Base-by-base conservation (phyloP, 2,113 vertebrate genomes). In the Stigmatopora nigra region DNA sequence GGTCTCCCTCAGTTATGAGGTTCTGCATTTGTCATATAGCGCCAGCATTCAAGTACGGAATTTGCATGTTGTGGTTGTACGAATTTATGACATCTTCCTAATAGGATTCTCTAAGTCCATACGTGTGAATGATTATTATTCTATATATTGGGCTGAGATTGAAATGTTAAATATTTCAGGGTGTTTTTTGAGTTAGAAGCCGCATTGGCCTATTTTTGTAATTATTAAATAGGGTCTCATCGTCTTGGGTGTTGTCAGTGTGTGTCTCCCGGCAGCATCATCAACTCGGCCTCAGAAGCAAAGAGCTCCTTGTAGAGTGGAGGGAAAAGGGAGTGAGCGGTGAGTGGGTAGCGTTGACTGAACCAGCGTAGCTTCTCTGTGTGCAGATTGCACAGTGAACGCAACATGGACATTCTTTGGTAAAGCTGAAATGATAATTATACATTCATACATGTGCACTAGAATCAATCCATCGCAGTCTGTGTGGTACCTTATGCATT, bases 281-380 rank as follows among this genome's bases (percentile, higher is more conserved):
- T 70, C 48, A 72, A 64, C 65, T 95, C 93, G 0, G 80, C 56
- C 35, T 97, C 94, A 5, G 89, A 84, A 69, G 88, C 84, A 53
- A 98, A 98, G 70, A 98, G 92, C 81, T 98, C 95, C 61, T 92
- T 94, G 90, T 98, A 97, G 69, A 98, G 93, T 0, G 95, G 94
- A 3, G 95, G 95, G 82, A 97, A 97, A 48, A 92, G 85, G 0
- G 90, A 88, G 71, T 89, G 91, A 46, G 90, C 88, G 1, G 83
- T 90, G 56, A 91, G 86, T 0, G 94, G 95, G 77, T 93, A 91
- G 11, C 89, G 90, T 62, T 92, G 93, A 59, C 88, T 91, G 85
- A 98, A 95, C 78, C 90, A 86, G 15, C 79, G 91, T 35, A 97
- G 86, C 82, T 94, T 94, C 82, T 98, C 92, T 77, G 93, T 72